Evolutionary conservation across 2,888 invertebrate genomes (phyloP).

Genomic region (Rhagophthalmus giganteus): DNA sequence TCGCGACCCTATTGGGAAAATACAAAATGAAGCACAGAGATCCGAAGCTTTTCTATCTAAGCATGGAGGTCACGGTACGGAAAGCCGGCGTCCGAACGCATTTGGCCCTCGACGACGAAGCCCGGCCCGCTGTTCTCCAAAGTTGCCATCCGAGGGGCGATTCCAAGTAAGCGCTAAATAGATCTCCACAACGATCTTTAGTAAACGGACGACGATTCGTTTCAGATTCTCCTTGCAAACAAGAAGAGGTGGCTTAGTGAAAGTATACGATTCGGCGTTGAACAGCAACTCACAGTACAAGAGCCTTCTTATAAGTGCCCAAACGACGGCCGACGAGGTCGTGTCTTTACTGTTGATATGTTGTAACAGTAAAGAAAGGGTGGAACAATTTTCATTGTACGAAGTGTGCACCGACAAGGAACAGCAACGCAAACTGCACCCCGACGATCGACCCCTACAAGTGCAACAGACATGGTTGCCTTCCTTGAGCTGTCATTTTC

Average conservation of each 20-base stretch:
- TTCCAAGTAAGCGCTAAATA: constrained; percentile 71
- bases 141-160: constrained; percentile 93
- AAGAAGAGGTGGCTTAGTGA: constrained; percentile 86
- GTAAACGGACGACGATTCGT: no score
- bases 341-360: constrained; percentile 82
- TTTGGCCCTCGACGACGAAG: constrained; percentile 83
- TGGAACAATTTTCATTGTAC: constrained; percentile 84
- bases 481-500: constrained; percentile 74
- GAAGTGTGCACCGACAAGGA: constrained; percentile 79
- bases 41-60: constrained; percentile 88
- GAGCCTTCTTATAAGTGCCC: constrained; percentile 84
- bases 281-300: constrained; percentile 93
- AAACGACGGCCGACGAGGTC: constrained; percentile 86
- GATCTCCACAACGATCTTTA: no score
- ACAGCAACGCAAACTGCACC: constrained; percentile 85
- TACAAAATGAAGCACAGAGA: constrained; percentile 88
- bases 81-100: constrained; percentile 82
- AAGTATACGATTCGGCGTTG: constrained; percentile 88
- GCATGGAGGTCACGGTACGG: constrained; percentile 90
- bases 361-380: constrained; percentile 80
- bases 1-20: constrained; percentile 80
- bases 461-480: constrained; percentile 76
- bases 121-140: constrained; percentile 87
- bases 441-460: constrained; percentile 80
- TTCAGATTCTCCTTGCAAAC: constrained; percentile 84